Base-by-base conservation (phyloP, 2,888 invertebrate genomes). In the Plebejus argus region DNA sequence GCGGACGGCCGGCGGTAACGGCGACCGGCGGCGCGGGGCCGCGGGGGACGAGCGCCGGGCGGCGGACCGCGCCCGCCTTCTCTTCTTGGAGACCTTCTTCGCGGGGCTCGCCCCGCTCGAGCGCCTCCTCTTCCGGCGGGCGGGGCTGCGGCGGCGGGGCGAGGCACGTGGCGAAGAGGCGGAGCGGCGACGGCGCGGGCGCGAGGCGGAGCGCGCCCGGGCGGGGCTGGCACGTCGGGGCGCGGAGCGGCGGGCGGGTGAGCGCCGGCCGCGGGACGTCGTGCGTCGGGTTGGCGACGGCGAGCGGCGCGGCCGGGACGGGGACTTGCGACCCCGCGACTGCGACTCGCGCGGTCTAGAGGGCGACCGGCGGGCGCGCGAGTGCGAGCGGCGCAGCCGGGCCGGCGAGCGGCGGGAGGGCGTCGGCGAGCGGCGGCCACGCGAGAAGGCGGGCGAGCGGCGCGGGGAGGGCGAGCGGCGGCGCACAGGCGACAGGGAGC, bases 1-100 rank as follows among this genome's bases (percentile, higher is more conserved):
- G 20, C 79, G 79, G 23, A 95, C 70, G 0, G 95, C 95, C 79
- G 95, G 84, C 88, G 76, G 39, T 77, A 79, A 91, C 91, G 35
- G 91, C 83, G 1, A 91, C 87, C 0, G 96, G 96, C 20, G 96
- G 96, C 23, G 96, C 96, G 58, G 95, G 95, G 95, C 88, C 95
- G 94, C 53, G 95, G 94, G 49, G 86, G 58, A 77, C 83, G 80
- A 70, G 84, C 82, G 83, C 86, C 89, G 80, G 70, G 78, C 81
- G 82, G 85, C 83, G 33, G 88, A 86, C 49, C 88, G 88, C 74
- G 82, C 82, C 56, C 90, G 90, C 81, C 89, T 89, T 82, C 89
- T 90, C 81, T 89, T 88, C 81, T 90, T 89, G 53, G 81, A 49
- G 76, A 80, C 58, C 78, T 85, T 85, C 1, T 87, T 86, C 75